Base-by-base conservation (phyloP, 2,888 invertebrate species). In the Teleiodes luculella region DNA sequence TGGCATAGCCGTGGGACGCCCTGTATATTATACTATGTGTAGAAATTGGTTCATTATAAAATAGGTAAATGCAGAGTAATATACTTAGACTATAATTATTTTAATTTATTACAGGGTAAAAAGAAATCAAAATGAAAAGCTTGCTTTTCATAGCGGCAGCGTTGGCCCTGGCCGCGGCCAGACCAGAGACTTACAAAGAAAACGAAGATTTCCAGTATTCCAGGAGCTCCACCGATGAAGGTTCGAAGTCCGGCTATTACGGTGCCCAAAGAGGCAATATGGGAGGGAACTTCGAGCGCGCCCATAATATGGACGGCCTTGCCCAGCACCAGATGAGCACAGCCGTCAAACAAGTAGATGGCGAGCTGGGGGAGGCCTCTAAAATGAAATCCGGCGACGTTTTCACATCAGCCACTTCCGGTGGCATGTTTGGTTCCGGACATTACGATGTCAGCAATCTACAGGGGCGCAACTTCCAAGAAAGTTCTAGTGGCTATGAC, bases 261-360 rank as follows among this genome's bases (percentile, higher is more conserved):
- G 88, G 82, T 13, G 84, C 90, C 8, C 90, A 90, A 58, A 75
- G 88, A 63, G 90, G 90, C n/a, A 90, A 90, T 57, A 83, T 88
- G 87, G 90, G 90, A 13, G 90, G 90, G 2, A 90, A 90, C 62
- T 90, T 77, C 61, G 90, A 90, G 72, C 75, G 74, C 30, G 83
- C 90, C 4, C 90, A 90, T 59, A 90, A 90, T 59, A 90, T 90
- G 90, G 90, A 90, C 60, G 56, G 63, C 0, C 61, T 86, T 39
- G 90, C 90, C 11, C 89, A 90, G 59, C 72, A 83, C 54, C 90
- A 90, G 68, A 84, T 90, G 86, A 80, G 88, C 51, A 82, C 83
- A 8, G 71, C 86, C 1, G 80, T 86, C 7, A 73, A 67, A 45
- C 84, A 84, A 65, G 84, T 87, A 6, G 76, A 88, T 54, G 85